Conservation (phyloP, 2,113 vertebrate genomes). For the Eudyptes chrysolophus region DNA sequence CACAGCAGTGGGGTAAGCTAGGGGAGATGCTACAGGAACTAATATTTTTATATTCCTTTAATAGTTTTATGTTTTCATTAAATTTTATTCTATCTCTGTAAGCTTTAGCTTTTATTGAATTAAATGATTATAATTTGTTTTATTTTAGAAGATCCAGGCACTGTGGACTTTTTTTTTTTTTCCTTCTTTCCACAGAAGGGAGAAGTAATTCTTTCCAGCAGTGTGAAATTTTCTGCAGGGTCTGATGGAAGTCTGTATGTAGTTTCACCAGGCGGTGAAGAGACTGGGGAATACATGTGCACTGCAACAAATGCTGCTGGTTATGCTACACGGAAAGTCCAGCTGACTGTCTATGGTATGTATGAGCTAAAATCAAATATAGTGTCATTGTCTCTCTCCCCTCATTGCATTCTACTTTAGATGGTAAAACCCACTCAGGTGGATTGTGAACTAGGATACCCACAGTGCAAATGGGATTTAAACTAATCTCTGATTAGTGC, state of each 20-base stretch:
- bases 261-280: slow-evolving; percentile 82
- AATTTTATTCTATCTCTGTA: neutral
- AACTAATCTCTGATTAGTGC: neutral
- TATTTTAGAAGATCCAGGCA: neutral
- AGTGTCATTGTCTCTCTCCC: neutral
- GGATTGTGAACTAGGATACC: neutral
- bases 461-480: neutral
- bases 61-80: neutral
- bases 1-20: neutral
- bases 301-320: slow-evolving; percentile 91
- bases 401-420: neutral
- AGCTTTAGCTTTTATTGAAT: neutral
- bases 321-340: slow-evolving; percentile 87
- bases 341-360: slow-evolving; percentile 94
- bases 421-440: neutral
- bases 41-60: neutral
- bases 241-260: slow-evolving; percentile 86
- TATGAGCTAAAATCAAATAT: neutral
- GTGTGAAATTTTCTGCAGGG: slow-evolving; percentile 76
- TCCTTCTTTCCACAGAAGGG: slow-evolving; percentile 78
- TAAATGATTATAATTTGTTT: neutral
- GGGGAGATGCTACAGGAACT: neutral
- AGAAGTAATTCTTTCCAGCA: slow-evolving; percentile 77
- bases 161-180: neutral
- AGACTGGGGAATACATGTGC: slow-evolving; percentile 91